phyloP scores from a whole-genome alignment of 2,113 vertebrate species.

The Cyprinodon tularosa region DNA sequence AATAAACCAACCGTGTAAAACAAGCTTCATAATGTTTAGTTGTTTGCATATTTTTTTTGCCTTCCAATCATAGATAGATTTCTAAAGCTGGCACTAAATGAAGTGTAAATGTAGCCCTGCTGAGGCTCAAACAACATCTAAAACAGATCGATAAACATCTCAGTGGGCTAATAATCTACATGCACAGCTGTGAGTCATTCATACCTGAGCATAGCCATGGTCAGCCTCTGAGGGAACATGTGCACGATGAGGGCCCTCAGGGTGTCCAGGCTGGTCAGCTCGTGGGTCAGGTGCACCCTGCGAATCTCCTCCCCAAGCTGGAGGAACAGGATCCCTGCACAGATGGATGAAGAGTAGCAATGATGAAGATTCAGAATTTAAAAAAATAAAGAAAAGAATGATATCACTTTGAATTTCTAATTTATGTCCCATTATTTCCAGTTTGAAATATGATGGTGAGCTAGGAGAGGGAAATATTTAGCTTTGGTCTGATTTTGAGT shows the following conservation, averaged over 20 bases:
- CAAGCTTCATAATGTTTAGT: neutral
- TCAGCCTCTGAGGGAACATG: slow-evolving; percentile 99
- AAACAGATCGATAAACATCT: slow-evolving; percentile 1
- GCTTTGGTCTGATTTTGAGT: neutral
- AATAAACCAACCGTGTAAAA: neutral
- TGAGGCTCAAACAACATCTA: accelerated
- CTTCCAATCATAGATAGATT: slow-evolving; percentile 1
- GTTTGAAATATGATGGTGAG: neutral
- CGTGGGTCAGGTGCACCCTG: slow-evolving; percentile 95
- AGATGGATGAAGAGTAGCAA: slow-evolving; percentile 30
- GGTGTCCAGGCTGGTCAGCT: slow-evolving; percentile 97
- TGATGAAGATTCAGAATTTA: slow-evolving; percentile 12
- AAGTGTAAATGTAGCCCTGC: neutral
- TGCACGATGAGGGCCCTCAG: slow-evolving; percentile 96
- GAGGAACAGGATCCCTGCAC: slow-evolving; percentile 91
- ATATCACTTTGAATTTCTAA: neutral
- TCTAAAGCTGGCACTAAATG: neutral
- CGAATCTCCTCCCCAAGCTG: slow-evolving; percentile 96
- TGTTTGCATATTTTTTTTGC: accelerated
- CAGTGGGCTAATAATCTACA: neutral
- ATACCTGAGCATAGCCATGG: slow-evolving; percentile 93
- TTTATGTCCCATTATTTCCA: neutral
- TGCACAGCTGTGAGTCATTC: neutral
- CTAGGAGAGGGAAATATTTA: neutral
- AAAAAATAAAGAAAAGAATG: slow-evolving; percentile 6